A percentile compares a stretch with the other conserved stretches of the same genome.
These are phyloP conservation scores for Halocynthia roretzi DNA, from an alignment of 23 tunicate genomes.

Conservation along the genomic window DNA sequence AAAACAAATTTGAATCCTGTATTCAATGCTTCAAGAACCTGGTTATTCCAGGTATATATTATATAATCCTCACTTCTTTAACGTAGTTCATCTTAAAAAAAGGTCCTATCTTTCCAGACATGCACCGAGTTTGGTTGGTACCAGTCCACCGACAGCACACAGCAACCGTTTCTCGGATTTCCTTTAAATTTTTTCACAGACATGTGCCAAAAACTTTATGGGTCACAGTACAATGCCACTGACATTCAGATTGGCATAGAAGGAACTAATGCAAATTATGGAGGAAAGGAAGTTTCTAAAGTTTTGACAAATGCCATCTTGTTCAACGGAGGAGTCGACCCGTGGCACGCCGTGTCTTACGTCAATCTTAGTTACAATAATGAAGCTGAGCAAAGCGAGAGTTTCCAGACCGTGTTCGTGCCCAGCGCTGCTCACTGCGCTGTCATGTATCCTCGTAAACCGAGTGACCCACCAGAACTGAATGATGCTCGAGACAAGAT, in stretches of 20 bases:
- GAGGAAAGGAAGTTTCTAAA: constrained; percentile 26
- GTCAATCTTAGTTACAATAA: background rate
- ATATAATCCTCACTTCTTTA: background rate
- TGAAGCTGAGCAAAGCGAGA: background rate
- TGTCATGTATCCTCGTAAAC: constrained; percentile 62
- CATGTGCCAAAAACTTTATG: constrained; percentile 39
- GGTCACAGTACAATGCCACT: constrained; percentile 12
- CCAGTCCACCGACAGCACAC: constrained; percentile 46
- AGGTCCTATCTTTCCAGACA: constrained; percentile 37
- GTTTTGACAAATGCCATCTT: constrained; percentile 61
- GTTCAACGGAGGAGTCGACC: constrained; percentile 80
- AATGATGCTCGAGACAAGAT: constrained; percentile 36
- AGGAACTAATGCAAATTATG: constrained; percentile 17
- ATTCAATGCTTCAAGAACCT: constrained; percentile 20
- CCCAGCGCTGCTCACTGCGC: constrained; percentile 89
- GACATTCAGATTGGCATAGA: constrained; percentile 5
- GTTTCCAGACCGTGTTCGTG: constrained; percentile 25
- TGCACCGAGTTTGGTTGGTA: constrained; percentile 93
- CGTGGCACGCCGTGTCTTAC: constrained; percentile 66
- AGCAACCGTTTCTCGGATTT: constrained; percentile 76
- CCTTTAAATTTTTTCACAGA: constrained; percentile 31
- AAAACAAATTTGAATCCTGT: background rate
- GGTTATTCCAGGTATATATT: constrained; percentile 15
- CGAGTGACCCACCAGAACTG: constrained; percentile 36
- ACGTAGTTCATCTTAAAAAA: background rate